Evolutionary conservation across 2,113 vertebrate genomes (phyloP).

Genomic region (Nymphicus hollandicus): DNA sequence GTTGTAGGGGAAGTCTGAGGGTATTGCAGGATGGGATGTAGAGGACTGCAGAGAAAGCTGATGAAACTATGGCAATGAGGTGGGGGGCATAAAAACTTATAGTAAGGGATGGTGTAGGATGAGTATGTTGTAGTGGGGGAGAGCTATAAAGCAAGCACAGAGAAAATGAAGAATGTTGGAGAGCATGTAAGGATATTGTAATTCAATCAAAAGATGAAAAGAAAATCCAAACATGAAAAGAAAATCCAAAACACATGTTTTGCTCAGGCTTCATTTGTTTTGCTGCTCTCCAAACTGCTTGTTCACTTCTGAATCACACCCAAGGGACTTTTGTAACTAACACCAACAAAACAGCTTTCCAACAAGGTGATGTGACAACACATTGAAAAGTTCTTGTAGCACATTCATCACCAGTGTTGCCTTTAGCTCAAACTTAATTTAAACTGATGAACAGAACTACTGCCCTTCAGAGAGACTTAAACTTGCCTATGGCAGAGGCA

Average conservation of each 20-base stretch:
- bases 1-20: not conserved
- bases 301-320: not conserved
- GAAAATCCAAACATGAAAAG: not conserved
- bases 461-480: not conserved
- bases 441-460: not conserved
- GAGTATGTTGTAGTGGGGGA: not conserved
- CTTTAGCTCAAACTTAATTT: not conserved
- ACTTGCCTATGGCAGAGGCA: not conserved
- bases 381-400: not conserved
- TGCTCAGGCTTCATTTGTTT: not conserved
- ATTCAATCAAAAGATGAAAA: not conserved
- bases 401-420: not conserved
- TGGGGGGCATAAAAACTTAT: not conserved
- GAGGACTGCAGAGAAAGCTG: not conserved
- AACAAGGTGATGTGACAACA: not conserved
- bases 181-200: not conserved
- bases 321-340: not conserved
- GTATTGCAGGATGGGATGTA: not conserved
- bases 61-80: not conserved
- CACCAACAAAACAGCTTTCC: not conserved
- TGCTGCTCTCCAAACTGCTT: not conserved
- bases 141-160: not conserved
- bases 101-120: not conserved
- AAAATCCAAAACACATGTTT: not conserved
- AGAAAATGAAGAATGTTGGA: not conserved